These are phyloP conservation scores for Microtus oregoni DNA, from an alignment of 2,113 vertebrate species.

Conservation along the genomic window DNA sequence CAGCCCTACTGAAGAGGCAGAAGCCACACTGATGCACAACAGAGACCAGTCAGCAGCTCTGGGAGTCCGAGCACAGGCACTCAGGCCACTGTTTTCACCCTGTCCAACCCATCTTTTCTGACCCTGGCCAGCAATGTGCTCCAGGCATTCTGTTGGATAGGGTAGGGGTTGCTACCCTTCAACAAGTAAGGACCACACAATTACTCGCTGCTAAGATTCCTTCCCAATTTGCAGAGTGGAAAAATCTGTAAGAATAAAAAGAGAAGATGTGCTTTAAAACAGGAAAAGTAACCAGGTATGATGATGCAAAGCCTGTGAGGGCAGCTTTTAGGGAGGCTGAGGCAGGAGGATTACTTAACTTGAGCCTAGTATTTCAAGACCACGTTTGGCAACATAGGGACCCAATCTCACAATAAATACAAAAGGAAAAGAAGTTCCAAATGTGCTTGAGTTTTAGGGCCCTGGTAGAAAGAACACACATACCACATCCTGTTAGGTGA, in stretches of 20 bases:
- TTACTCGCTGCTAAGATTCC: neutral
- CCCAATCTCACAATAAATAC: neutral
- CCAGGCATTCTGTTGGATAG: accelerated
- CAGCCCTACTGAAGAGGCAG: neutral
- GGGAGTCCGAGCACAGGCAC: neutral
- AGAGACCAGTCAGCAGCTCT: neutral
- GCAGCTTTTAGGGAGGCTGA: neutral
- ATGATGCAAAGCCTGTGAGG: neutral
- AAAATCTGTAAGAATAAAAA: neutral
- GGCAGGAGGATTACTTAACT: neutral
- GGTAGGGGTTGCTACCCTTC: neutral
- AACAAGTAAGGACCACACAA: neutral
- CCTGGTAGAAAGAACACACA: accelerated
- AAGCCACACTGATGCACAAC: neutral
- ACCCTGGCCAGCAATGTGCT: accelerated
- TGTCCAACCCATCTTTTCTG: neutral
- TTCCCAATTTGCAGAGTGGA: neutral
- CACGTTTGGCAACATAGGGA: neutral
- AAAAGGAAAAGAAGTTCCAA: neutral
- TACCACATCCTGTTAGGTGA: accelerated
- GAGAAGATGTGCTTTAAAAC: neutral
- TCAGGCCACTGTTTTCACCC: neutral
- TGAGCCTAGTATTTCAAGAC: neutral
- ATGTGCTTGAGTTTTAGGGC: neutral
- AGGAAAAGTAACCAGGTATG: neutral